phyloP scores from a whole-genome alignment of 2,797 vertebrate genomes.

The Valencia hispanica region DNA sequence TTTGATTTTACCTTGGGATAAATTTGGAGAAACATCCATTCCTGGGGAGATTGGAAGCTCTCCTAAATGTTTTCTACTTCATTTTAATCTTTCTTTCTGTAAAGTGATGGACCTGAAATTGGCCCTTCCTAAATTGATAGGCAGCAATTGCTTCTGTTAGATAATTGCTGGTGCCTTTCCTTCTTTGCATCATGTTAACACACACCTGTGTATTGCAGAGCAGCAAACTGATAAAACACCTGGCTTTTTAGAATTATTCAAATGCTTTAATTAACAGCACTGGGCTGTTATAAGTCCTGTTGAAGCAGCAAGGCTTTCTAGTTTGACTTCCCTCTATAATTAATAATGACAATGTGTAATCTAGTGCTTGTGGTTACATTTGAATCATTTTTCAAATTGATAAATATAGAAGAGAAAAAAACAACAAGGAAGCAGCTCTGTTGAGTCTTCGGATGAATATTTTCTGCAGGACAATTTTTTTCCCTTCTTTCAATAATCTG shows the following conservation, averaged over 20 bases:
- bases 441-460: not conserved
- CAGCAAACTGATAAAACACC: not conserved
- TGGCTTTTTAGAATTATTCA: not conserved
- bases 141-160: not conserved
- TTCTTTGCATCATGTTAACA: not conserved
- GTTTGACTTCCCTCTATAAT: not conserved
- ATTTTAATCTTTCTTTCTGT: not conserved
- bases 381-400: not conserved
- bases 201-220: not conserved
- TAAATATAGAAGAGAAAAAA: not conserved
- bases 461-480: not conserved
- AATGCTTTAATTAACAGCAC: not conserved
- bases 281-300: not conserved
- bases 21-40: not conserved
- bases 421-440: not conserved
- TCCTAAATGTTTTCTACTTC: not conserved
- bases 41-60: not conserved
- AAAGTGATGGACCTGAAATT: not conserved
- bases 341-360: not conserved
- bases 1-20: not conserved
- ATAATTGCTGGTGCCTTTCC: not conserved
- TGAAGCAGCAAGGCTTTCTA: not conserved
- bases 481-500: not conserved
- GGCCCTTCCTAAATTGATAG: not conserved
- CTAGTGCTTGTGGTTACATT: not conserved